Conservation (phyloP, 2,113 vertebrate species). For the Eulacestoma nigropectus region DNA sequence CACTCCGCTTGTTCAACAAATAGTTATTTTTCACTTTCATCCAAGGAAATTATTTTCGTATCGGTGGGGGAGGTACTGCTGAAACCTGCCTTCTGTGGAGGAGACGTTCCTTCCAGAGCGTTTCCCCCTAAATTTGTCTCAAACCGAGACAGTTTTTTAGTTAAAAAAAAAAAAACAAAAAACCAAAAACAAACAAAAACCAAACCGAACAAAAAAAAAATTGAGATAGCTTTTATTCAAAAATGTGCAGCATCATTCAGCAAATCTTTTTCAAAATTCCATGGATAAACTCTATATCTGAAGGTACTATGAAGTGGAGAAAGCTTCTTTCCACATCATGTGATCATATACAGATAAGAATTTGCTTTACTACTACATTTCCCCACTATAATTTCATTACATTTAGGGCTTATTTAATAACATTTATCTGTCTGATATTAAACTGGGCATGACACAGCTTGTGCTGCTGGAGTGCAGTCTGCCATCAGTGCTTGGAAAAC, state of each 20-base stretch:
- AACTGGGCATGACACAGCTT: constrained; percentile 36
- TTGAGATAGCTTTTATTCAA: background rate
- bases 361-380: constrained; percentile 23
- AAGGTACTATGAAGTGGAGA: background rate
- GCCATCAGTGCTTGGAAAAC: background rate
- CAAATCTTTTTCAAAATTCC: background rate
- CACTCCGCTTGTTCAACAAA: background rate
- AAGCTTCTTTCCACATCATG: background rate
- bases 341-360: constrained; percentile 36
- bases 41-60: background rate
- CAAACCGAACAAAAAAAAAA: background rate
- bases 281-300: background rate
- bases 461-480: background rate
- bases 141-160: background rate
- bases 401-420: constrained; percentile 50
- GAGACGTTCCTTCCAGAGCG: background rate
- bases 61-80: background rate
- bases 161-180: background rate
- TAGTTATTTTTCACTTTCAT: background rate
- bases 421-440: constrained; percentile 51
- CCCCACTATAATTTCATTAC: constrained; percentile 10
- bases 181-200: background rate
- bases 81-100: background rate
- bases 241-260: background rate
- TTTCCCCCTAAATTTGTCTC: background rate